Evolutionary conservation across 2,888 invertebrate species (phyloP).

Genomic region (Thymelicus acteon): DNA sequence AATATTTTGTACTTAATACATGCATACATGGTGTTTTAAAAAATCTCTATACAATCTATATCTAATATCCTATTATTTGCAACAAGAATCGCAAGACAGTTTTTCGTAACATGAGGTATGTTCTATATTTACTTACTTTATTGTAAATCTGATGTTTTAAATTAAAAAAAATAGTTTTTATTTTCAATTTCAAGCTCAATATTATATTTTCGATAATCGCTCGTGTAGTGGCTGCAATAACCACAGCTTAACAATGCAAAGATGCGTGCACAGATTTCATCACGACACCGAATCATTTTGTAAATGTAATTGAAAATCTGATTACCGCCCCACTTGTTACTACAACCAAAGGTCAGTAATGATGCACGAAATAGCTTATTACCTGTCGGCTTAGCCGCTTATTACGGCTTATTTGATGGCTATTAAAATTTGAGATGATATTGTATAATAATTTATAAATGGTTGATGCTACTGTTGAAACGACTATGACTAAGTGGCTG

Average conservation of each 20-base stretch:
- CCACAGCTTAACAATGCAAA: constrained; percentile 41
- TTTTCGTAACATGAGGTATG: too few relatives aligned
- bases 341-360: constrained; percentile 43
- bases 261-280: constrained; percentile 45
- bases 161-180: too few relatives aligned
- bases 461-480: not conserved
- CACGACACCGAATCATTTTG: constrained; percentile 15
- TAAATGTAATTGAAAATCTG: constrained; percentile 55
- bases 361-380: constrained; percentile 10
- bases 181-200: too few relatives aligned
- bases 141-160: too few relatives aligned
- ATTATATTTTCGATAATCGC: constrained; percentile 14
- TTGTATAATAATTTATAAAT: not conserved
- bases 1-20: too few relatives aligned
- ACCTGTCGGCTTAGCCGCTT: constrained; percentile 2
- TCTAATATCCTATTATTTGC: too few relatives aligned
- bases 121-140: too few relatives aligned
- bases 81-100: too few relatives aligned
- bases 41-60: too few relatives aligned
- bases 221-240: constrained; percentile 46
- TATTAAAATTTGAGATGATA: not conserved
- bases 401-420: not conserved
- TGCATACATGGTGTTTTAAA: too few relatives aligned
- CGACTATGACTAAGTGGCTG: too few relatives aligned
- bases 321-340: constrained; percentile 49